Base-by-base conservation (phyloP, 2,888 invertebrate species). In the Incurvaria masculella region DNA sequence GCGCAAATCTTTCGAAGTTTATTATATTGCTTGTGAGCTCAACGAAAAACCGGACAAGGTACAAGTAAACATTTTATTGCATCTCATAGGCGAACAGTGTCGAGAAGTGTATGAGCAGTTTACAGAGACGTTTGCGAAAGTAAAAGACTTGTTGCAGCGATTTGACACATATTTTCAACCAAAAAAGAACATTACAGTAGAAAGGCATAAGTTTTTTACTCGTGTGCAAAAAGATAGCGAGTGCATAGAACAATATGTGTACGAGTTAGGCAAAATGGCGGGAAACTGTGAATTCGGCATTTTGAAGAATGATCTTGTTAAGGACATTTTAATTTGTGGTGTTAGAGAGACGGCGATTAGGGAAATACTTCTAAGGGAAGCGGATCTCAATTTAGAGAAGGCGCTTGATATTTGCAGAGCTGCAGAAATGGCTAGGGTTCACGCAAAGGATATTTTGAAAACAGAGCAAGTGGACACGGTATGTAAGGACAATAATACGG, bases 201-300 rank as follows among this genome's bases (percentile, higher is more conserved):
- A 56, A 41, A 23, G 55, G n/a, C 54, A 55, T 14, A 48, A 45
- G 16, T 55, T 56, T 51, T 54, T 55, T 18, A 55, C 51, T 3
- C 41, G 55, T 5, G 19, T 50, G 21, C 55, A 57, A 21, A 10
- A 21, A 16, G 52, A 55, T 18, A 17, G 38, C 1, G 55, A 57
- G 18, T 49, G 54, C 1, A 49, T 48, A 2, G 55, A 57, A 14
- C 53, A 45, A 14, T 33, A 33, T 14, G 33, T n/a, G 14, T 3
- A 33, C 4, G 14, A 14, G 14, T 14, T 33, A 6, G 14, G 11
- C 6, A 33, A 33, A 11, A 33, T 33, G 33, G 33, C 33, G 14
- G 33, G 11, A 14, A 14, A 14, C 3, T 33, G 33, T 33, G 33
- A 33, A n/a, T 33, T 33, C 14, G 33, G 14, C 8, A 3, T n/a